Percentiles rank a stretch among this genome's conserved stretches.
phyloP scores from a whole-genome alignment of 1,140 invertebrate genomes.

The Megathymus violae region DNA sequence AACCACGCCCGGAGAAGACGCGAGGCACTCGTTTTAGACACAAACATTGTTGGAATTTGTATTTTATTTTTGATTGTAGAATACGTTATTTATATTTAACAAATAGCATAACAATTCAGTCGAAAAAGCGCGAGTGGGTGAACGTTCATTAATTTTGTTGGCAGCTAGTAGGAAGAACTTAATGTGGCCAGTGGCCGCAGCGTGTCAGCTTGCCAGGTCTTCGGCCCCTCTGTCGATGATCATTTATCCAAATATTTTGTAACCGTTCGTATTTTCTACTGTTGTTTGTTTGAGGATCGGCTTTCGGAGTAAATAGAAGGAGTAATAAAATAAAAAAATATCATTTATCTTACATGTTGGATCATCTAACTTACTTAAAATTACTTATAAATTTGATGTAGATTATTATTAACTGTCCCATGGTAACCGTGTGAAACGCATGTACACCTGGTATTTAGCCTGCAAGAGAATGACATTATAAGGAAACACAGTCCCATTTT shows the following conservation, averaged over 20 bases:
- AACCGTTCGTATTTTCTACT: too few relatives aligned
- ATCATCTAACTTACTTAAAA: too few relatives aligned
- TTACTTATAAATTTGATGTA: too few relatives aligned
- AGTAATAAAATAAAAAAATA: too few relatives aligned
- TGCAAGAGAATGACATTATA: too few relatives aligned
- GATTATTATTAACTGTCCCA: too few relatives aligned
- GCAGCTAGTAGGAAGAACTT: slow-evolving; percentile 17
- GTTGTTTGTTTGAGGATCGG: too few relatives aligned
- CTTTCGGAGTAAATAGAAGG: too few relatives aligned
- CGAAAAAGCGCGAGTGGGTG: background rate
- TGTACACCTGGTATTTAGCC: too few relatives aligned
- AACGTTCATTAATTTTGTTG: slow-evolving; percentile 21
- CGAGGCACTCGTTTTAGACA: background rate
- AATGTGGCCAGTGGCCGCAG: slow-evolving; percentile 9
- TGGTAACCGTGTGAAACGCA: too few relatives aligned
- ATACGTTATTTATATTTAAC: slow-evolving; percentile 1
- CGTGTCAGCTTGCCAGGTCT: background rate
- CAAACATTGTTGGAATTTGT: background rate
- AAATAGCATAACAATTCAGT: slow-evolving; percentile 8
- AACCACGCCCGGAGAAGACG: background rate
- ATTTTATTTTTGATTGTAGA: background rate
- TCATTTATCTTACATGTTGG: too few relatives aligned
- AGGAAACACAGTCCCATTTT: background rate
- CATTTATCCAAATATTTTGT: background rate
- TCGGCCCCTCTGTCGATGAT: background rate